These are phyloP conservation scores for Scaptomyza flava DNA, from an alignment of 2,888 invertebrate species.

Conservation along the genomic window DNA sequence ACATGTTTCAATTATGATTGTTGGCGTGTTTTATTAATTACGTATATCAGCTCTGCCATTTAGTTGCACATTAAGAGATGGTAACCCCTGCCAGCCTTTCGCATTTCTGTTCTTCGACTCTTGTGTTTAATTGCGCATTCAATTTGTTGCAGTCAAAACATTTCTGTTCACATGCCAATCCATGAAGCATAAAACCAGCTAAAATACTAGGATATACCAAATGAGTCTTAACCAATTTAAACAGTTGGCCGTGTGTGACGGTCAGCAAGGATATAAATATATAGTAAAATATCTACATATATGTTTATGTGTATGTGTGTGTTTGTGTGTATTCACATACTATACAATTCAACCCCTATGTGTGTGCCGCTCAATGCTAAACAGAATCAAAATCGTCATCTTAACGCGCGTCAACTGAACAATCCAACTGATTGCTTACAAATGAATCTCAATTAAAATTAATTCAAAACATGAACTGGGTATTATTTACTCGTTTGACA, in stretches of 20 bases:
- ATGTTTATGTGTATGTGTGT: background rate
- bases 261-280: background rate
- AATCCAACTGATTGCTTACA: constrained; percentile 80
- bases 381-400: constrained; percentile 62
- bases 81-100: background rate
- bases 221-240: constrained; percentile 52
- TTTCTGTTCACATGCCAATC: constrained; percentile 29
- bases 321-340: background rate
- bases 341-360: background rate
- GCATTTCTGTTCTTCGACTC: background rate
- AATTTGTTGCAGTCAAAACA: constrained; percentile 18
- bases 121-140: constrained; percentile 51
- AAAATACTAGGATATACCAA: constrained; percentile 30
- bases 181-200: constrained; percentile 27
- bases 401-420: constrained; percentile 66
- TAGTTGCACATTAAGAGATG: constrained; percentile 63
- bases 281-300: too few species aligned
- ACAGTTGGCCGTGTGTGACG: constrained; percentile 65
- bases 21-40: constrained; percentile 81
- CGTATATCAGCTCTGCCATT: constrained; percentile 58
- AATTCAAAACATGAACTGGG: constrained; percentile 80
- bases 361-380: constrained; percentile 18
- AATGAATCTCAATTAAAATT: constrained; percentile 81
- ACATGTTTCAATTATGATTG: constrained; percentile 82
- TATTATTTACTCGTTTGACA: constrained; percentile 79